Evolutionary conservation across 1,140 invertebrate genomes (phyloP), one percentile per base, ranked within the genome.

Genomic region (Aphelenchoides fujianensis): DNA sequence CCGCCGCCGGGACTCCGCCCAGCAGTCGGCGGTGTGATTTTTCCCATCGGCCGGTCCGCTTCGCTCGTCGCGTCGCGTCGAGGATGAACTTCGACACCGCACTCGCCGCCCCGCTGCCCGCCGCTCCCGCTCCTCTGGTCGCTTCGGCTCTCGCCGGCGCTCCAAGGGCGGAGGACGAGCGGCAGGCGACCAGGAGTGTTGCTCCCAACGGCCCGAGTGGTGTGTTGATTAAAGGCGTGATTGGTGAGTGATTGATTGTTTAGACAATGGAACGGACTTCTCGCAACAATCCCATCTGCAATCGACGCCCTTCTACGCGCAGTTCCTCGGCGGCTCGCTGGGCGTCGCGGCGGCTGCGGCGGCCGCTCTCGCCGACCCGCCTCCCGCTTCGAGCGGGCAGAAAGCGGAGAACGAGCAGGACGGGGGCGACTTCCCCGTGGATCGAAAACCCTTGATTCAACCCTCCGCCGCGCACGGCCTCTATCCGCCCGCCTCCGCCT

Each of bases 1-100:
- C 23, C 41, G 41, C 23, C 23, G 41, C 12, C 41, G 41, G 41
- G n/a, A n/a, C n/a, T n/a, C n/a, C n/a, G n/a, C n/a, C n/a, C n/a
- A n/a, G n/a, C n/a, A n/a, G n/a, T n/a, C n/a, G n/a, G 23, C 41
- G 41, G 41, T 48, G 41, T 48, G 41, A 48, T 48, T 48, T 48
- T 48, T 48, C 41, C 41, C 41, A 48, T 48, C 41, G 12, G 12
- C 23, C 41, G 12, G n/a, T n/a, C n/a, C n/a, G n/a, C n/a, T n/a
- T n/a, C n/a, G n/a, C n/a, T n/a, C n/a, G n/a, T n/a, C n/a, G n/a
- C n/a, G n/a, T n/a, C n/a, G n/a, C n/a, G n/a, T n/a, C n/a, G n/a
- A n/a, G n/a, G 41, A 48, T 48, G 41, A 48, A 48, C 23, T 48
- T 48, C 41, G 23, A 48, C 41, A 48, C 41, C 23, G 12, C 41